These are phyloP conservation scores for Butorides virescens DNA, from an alignment of 2,113 vertebrate species.

Conservation along the genomic window DNA sequence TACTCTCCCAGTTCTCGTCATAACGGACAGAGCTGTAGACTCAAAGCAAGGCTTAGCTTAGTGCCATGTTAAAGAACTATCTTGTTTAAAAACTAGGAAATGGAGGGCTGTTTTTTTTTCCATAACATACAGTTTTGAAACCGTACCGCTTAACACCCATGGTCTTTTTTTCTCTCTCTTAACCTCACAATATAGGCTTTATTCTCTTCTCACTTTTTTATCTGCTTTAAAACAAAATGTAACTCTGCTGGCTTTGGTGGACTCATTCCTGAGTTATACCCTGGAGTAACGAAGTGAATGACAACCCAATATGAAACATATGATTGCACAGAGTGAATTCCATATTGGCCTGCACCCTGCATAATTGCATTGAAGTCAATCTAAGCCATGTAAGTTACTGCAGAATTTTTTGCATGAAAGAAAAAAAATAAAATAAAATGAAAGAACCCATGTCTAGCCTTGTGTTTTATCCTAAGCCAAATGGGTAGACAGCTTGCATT, in stretches of 20 bases:
- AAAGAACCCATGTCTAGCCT: background rate
- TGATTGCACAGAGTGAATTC: background rate
- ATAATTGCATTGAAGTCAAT: constrained; percentile 11
- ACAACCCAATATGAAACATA: constrained; percentile 9
- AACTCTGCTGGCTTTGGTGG: background rate
- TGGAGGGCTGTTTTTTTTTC: accelerated
- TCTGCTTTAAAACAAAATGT: constrained; percentile 3
- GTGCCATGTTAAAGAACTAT: background rate
- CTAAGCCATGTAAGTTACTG: background rate
- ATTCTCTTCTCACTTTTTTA: background rate
- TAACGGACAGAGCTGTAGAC: background rate
- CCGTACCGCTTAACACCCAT: background rate
- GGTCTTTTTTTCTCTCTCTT: background rate
- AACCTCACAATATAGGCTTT: background rate
- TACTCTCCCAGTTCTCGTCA: background rate
- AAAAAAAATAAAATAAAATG: background rate
- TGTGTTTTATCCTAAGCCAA: constrained; percentile 40
- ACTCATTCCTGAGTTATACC: background rate
- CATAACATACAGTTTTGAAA: background rate
- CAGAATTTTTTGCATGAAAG: background rate
- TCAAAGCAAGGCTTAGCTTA: background rate
- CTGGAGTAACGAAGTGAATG: background rate
- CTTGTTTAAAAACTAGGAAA: background rate
- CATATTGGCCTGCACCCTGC: background rate
- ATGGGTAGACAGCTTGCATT: constrained; percentile 21